Evolutionary conservation across 2,113 vertebrate species (phyloP), one percentile per base, ranked within the genome.

Genomic region (Bubalus kerabau): DNA sequence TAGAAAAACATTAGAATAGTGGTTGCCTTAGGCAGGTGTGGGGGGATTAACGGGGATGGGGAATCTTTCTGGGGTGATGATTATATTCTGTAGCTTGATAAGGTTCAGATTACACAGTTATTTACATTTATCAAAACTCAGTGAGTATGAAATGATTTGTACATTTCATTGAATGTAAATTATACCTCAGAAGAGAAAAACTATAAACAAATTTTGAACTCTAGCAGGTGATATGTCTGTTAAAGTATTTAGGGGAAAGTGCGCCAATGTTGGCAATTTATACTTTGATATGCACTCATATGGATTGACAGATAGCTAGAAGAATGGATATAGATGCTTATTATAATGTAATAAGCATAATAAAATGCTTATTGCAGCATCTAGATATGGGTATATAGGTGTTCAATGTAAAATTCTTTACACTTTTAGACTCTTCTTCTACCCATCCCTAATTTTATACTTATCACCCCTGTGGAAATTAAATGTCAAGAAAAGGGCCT

Each of bases 381-480:
- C 59, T 82, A 62, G 56, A 78, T 28, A 23, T 90, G 30, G 56
- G 3, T 89, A 36, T 54, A 6, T 56, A 36, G n/a, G 16, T 94
- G 21, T 96, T 85, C 48, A 43, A 30, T 60, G 9, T 95, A 80
- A 95, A 82, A 83, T 87, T 96, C 71, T 89, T 91, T 78, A 43
- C 62, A 46, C 11, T 84, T 78, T 90, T 56, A 81, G 48, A 81
- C 5, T 81, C 46, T 87, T 90, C 54, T 71, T 90, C 32, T 80
- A 0, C 52, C 40, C 15, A 46, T 43, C 64, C n/a, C 62, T 30
- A 85, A 10, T 71, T 21, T n/a, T 80, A 86, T 43, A 50, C 6
- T 82, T 94, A 67, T 14, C 16, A 21, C 14, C 50, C 36, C 56
- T 62, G 6, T 90, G 64, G 59, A 90, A 96, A 93, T 64, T 59